Evolutionary conservation across 2,113 vertebrate genomes (phyloP).

Genomic region (Phrynosoma platyrhinos): DNA sequence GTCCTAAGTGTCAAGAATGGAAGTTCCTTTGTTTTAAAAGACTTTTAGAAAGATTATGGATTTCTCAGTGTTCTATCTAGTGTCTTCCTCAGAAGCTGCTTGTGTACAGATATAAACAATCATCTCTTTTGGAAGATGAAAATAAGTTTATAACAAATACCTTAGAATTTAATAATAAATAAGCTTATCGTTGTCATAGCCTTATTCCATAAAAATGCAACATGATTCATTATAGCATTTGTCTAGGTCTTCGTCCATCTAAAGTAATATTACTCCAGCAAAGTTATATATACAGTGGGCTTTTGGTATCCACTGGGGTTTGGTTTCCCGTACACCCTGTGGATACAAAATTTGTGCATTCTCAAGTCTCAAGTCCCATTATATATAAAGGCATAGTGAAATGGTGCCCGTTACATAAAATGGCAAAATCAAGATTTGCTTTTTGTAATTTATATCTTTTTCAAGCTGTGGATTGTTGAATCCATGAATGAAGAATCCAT

Average conservation of each 20-base stretch:
- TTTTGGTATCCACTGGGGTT: too few relatives aligned
- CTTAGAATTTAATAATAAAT: background rate
- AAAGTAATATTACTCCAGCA: background rate
- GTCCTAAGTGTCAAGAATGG: background rate
- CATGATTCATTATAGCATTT: background rate
- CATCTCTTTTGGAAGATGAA: background rate
- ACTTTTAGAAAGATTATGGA: background rate
- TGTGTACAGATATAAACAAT: background rate
- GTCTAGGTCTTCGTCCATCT: background rate
- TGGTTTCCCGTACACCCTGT: too few relatives aligned
- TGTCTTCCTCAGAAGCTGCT: background rate
- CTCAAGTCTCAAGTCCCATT: too few relatives aligned
- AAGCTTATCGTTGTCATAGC: background rate
- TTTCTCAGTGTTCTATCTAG: background rate
- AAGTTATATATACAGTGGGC: background rate
- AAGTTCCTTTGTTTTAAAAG: background rate
- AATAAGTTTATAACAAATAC: too few relatives aligned
- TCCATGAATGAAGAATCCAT: too few relatives aligned
- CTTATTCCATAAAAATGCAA: background rate
- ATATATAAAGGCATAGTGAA: too few relatives aligned
- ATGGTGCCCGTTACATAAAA: too few relatives aligned
- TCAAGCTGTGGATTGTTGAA: too few relatives aligned
- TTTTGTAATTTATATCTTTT: too few relatives aligned
- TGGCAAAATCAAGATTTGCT: too few relatives aligned
- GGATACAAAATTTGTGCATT: too few relatives aligned